Percentiles rank a stretch among this genome's conserved stretches.
Evolutionary conservation across 2,888 invertebrate species (phyloP).

Genomic region (Tyria jacobaeae): DNA sequence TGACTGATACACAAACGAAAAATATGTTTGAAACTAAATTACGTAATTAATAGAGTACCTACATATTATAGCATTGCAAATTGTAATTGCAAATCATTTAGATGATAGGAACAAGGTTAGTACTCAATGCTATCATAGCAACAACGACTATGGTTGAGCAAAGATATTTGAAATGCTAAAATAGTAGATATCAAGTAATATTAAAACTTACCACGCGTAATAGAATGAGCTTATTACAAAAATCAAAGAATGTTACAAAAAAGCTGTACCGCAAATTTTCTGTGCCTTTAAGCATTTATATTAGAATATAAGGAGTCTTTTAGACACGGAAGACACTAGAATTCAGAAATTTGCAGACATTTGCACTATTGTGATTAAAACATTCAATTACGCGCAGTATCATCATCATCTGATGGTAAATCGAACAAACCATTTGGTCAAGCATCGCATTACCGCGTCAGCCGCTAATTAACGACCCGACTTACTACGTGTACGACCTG

Average conservation of each 20-base stretch:
- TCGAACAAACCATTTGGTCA: conserved; percentile 81
- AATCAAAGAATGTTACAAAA: neutral
- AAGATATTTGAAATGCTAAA: conserved; percentile 23
- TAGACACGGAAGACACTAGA: conserved; percentile 13
- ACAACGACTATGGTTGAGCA: neutral
- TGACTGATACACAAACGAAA: conserved; percentile 1
- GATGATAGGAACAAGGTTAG: conserved; percentile 9
- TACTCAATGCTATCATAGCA: neutral
- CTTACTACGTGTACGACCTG: conserved; percentile 76
- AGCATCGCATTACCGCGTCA: conserved; percentile 75
- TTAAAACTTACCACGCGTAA: conserved; percentile 31
- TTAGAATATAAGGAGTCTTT: neutral
- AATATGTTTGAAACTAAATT: neutral
- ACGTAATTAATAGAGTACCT: neutral
- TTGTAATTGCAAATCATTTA: neutral
- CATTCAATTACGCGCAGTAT: conserved; percentile 53
- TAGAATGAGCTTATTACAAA: conserved; percentile 26
- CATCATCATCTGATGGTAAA: conserved; percentile 59
- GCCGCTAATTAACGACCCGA: conserved; percentile 67
- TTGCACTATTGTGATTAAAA: conserved; percentile 27
- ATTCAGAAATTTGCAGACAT: conserved; percentile 10
- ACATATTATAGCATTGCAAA: conserved; percentile 13
- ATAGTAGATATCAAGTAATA: conserved; percentile 30
- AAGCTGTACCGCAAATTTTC: conserved; percentile 26
- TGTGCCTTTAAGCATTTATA: conserved; percentile 6